Evolutionary conservation across 2,797 vertebrate genomes (phyloP).

Genomic region (Pogoniulus pusillus): DNA sequence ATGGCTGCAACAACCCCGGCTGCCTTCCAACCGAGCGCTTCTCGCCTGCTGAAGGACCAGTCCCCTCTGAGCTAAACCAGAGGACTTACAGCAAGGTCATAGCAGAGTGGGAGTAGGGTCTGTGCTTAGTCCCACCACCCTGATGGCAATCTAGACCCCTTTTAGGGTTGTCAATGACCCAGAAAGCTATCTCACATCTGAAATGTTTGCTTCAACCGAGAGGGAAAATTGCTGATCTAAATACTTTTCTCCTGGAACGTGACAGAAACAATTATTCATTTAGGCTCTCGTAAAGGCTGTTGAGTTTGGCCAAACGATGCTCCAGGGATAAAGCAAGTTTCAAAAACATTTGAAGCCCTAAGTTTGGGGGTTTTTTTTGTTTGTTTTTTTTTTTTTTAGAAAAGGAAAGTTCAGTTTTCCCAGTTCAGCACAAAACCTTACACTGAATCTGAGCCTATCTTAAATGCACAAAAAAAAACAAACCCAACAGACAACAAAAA

Average conservation of each 20-base stretch:
- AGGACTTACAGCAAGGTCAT: neutral
- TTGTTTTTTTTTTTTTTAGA: neutral
- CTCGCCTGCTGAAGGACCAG: neutral
- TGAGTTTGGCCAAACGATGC: neutral
- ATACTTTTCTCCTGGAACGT: neutral
- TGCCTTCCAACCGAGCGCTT: neutral
- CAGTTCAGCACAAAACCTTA: neutral
- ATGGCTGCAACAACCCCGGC: fast-evolving
- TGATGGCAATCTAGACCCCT: neutral
- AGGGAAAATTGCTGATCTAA: slow-evolving; percentile 47
- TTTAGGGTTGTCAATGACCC: neutral
- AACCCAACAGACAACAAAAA: neutral
- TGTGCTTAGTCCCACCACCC: fast-evolving
- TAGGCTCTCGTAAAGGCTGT: neutral
- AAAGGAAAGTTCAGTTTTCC: neutral
- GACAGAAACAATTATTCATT: slow-evolving; percentile 47
- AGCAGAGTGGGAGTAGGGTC: neutral
- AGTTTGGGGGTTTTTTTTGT: too few relatives aligned
- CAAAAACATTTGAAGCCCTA: neutral
- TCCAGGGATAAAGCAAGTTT: neutral
- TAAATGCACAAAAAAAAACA: neutral
- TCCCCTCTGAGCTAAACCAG: neutral
- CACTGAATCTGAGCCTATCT: neutral
- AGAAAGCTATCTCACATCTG: neutral
- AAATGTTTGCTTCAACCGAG: neutral